Percentiles rank a stretch among this genome's conserved stretches.
These are phyloP conservation scores for Rousettus leschenaultii DNA, from an alignment of 2,113 vertebrate genomes.

Conservation along the genomic window DNA sequence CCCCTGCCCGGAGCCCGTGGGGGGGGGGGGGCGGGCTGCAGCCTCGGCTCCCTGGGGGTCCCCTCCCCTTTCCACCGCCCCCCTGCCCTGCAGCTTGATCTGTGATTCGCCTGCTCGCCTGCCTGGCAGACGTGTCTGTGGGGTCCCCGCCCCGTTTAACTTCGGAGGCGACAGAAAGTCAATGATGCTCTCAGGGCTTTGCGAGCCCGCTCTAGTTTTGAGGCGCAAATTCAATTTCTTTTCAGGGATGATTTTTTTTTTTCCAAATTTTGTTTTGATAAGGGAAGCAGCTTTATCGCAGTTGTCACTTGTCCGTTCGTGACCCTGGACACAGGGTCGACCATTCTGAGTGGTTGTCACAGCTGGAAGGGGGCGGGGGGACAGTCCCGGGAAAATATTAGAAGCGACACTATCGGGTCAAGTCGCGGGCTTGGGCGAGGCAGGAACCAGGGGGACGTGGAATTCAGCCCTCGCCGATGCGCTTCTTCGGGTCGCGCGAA, in stretches of 20 bases:
- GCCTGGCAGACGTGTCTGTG: slow-evolving; percentile 56
- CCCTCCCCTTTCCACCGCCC: not conserved
- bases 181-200: not conserved
- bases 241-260: not conserved
- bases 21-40: slow-evolving; percentile 79
- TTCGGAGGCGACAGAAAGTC: slow-evolving; percentile 54
- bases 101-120: slow-evolving; percentile 55
- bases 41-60: slow-evolving; percentile 67
- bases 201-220: not conserved
- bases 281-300: not conserved
- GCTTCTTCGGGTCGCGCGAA: slow-evolving; percentile 56
- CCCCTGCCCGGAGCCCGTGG: slow-evolving; percentile 77
- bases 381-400: not conserved
- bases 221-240: not conserved
- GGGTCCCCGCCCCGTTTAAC: slow-evolving; percentile 7
- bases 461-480: slow-evolving; percentile 29
- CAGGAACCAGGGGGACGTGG: not conserved
- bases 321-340: not conserved
- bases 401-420: slow-evolving; percentile 30
- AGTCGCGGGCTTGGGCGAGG: not conserved
- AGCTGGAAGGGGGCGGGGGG: not conserved
- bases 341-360: not conserved
- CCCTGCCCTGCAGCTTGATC: slow-evolving; percentile 54
- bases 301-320: not conserved
- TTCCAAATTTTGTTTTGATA: not conserved